A percentile compares a stretch with the other conserved stretches of the same genome.
Conservation (phyloP, 2,888 invertebrate genomes). For the Cryptocephalus moraei region DNA sequence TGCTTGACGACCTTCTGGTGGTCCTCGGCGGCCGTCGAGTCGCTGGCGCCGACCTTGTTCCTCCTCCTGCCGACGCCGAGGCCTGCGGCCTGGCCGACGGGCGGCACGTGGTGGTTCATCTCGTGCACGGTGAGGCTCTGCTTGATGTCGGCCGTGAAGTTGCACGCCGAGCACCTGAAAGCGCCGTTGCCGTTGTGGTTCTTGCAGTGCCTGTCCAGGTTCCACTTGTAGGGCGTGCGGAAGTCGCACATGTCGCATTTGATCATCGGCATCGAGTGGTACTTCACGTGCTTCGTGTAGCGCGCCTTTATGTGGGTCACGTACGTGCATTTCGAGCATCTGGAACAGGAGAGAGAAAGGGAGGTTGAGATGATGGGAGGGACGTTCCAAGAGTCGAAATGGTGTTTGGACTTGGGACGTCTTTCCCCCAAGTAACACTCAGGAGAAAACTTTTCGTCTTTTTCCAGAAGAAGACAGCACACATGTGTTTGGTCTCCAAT, state of each 20-base stretch:
- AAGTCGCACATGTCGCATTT: slow-evolving; percentile 91
- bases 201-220: slow-evolving; percentile 86
- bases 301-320: slow-evolving; percentile 83
- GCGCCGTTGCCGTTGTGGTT: slow-evolving; percentile 79
- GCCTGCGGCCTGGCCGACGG: slow-evolving; percentile 57
- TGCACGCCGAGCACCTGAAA: slow-evolving; percentile 69
- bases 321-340: slow-evolving; percentile 80
- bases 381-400: too few species aligned
- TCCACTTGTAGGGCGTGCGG: slow-evolving; percentile 86
- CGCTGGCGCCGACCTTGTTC: slow-evolving; percentile 67
- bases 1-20: slow-evolving; percentile 10
- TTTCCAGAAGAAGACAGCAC: too few species aligned
- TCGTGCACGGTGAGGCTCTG: slow-evolving; percentile 87
- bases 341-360: neutral
- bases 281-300: slow-evolving; percentile 86
- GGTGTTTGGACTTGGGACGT: too few species aligned
- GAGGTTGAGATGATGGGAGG: too few species aligned
- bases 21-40: slow-evolving; percentile 42
- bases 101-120: slow-evolving; percentile 81
- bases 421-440: too few species aligned
- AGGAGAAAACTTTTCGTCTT: too few species aligned
- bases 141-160: slow-evolving; percentile 85
- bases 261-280: slow-evolving; percentile 90
- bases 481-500: too few species aligned
- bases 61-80: slow-evolving; percentile 49